Evolutionary conservation across 1,140 invertebrate genomes (phyloP).

Genomic region (Augochlora pura): DNA sequence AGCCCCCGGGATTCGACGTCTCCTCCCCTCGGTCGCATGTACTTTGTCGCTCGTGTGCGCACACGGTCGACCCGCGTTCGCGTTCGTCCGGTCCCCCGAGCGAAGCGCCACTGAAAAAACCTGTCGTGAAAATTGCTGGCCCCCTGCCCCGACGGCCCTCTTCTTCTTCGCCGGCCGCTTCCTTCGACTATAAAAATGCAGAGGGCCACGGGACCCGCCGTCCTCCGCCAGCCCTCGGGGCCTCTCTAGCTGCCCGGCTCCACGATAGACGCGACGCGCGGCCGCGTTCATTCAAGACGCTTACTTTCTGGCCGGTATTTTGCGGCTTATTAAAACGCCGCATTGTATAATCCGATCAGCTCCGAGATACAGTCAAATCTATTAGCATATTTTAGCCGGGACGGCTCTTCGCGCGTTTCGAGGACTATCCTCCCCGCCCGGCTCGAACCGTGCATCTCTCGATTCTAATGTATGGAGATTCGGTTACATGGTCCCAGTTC

Average conservation of each 20-base stretch:
- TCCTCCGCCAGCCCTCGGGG: background rate
- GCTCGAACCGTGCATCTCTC: background rate
- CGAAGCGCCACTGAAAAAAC: conserved; percentile 33
- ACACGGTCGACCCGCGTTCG: no score
- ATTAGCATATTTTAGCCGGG: conserved; percentile 15
- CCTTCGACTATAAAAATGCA: conserved; percentile 3
- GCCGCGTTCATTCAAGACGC: background rate
- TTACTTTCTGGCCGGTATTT: conserved; percentile 1
- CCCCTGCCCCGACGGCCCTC: background rate
- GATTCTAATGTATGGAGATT: conserved; percentile 4
- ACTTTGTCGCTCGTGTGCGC: conserved; percentile 21
- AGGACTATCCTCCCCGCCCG: background rate
- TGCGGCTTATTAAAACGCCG: conserved; percentile 11
- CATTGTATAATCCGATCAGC: conserved; percentile 7
- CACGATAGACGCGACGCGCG: conserved; percentile 11
- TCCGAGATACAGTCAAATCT: background rate
- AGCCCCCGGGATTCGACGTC: conserved; percentile 5
- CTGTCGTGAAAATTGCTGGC: conserved; percentile 41
- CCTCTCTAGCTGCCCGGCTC: background rate
- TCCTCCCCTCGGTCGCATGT: conserved; percentile 17
- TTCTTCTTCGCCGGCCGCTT: no score
- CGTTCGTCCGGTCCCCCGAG: background rate
- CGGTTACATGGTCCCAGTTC: background rate
- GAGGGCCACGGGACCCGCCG: background rate
- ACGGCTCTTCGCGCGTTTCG: background rate